phyloP scores from a whole-genome alignment of 2,113 vertebrate genomes.

The Rhinichthys klamathensis region DNA sequence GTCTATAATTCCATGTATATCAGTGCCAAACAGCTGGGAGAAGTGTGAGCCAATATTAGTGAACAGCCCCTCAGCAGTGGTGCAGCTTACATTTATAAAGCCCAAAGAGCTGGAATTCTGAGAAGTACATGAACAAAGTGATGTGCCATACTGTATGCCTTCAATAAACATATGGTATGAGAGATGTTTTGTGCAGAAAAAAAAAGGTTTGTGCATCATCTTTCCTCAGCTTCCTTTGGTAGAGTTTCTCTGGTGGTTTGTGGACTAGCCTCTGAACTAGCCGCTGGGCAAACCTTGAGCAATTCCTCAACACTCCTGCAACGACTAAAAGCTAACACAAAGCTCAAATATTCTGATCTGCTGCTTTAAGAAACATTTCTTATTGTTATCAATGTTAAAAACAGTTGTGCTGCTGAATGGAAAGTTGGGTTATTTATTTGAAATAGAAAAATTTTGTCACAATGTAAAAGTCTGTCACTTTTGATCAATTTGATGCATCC shows the following conservation, averaged over 20 bases:
- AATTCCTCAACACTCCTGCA: neutral
- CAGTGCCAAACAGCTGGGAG: constrained; percentile 14
- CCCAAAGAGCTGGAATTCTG: neutral
- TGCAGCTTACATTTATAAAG: neutral
- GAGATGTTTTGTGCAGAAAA: neutral
- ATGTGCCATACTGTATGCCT: neutral
- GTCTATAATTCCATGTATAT: constrained; percentile 32
- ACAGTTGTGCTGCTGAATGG: neutral
- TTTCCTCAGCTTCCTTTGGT: constrained; percentile 12
- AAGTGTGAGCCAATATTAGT: neutral
- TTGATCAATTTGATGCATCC: neutral
- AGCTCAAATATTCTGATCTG: neutral
- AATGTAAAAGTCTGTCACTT: neutral
- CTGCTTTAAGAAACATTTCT: neutral
- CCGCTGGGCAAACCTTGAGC: constrained; percentile 39
- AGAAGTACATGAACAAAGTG: neutral
- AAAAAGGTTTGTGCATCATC: neutral
- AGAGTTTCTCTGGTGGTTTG: neutral
- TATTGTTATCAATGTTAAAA: neutral
- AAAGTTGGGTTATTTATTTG: neutral
- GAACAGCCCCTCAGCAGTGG: constrained; percentile 14
- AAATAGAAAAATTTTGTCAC: neutral
- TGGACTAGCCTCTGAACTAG: constrained; percentile 26
- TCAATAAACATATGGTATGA: neutral
- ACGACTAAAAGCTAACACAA: neutral